These are phyloP conservation scores for Nasonovia ribisnigri DNA, from an alignment of 2,888 invertebrate genomes.

Conservation along the genomic window DNA sequence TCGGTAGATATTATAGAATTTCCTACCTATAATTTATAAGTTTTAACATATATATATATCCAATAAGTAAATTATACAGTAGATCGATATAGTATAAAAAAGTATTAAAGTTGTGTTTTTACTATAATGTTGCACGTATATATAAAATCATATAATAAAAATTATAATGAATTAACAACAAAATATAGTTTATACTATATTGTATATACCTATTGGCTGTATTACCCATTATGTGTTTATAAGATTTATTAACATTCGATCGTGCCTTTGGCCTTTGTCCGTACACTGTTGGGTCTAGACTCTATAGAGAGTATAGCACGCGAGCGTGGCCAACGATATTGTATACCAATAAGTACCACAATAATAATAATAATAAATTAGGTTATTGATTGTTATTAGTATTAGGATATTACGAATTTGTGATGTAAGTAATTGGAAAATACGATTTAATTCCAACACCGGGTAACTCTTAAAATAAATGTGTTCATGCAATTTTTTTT, in stretches of 20 bases:
- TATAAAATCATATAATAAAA: neutral
- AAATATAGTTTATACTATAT: neutral
- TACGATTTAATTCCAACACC: neutral
- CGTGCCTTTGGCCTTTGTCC: neutral
- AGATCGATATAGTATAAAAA: too few relatives aligned
- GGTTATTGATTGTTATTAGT: neutral
- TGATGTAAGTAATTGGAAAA: neutral
- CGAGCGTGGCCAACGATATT: neutral
- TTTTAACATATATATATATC: neutral
- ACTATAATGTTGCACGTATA: neutral
- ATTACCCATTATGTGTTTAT: neutral
- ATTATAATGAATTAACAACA: neutral
- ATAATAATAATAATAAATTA: neutral
- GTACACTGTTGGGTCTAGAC: neutral
- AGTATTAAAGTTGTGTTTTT: neutral
- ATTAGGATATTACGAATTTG: neutral
- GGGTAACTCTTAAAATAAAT: neutral
- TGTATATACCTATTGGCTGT: too few relatives aligned
- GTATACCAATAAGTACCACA: neutral
- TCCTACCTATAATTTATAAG: neutral
- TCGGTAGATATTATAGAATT: neutral
- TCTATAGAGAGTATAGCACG: neutral
- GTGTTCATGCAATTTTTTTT: neutral
- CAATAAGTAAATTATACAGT: neutral
- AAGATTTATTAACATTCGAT: neutral